Evolutionary conservation across 23 tunicate species (phyloP), one percentile per base, ranked within the genome.

Genomic region (Diplosoma virens): DNA sequence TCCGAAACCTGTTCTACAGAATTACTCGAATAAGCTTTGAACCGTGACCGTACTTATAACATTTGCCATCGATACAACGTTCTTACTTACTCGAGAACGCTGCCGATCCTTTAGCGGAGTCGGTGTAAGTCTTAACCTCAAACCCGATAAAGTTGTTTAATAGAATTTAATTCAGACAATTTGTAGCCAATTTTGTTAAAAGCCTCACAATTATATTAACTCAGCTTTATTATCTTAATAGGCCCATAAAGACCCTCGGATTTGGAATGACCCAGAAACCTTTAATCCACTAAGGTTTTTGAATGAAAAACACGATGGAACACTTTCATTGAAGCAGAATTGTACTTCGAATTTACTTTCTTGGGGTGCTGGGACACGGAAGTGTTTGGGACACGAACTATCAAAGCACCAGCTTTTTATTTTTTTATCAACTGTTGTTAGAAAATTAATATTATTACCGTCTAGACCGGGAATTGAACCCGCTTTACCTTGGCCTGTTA

Each of bases 311-410:
- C 4, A 28, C 3, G 86, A 58, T 28, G 72, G 71, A 27, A 0
- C 45, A 5, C 5, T 22, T 4, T 22, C 33, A 2, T 28, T 74
- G 37, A 33, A 23, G 3, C 22, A 20, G 1, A 52, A 75, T 7
- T 30, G 35, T 18, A 53, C 66, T 1, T 7, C 45, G 5, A 74
- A 82, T 9, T 17, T 82, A 18, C 31, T 82, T 6, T 5, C 31
- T 25, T 82, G 87, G 87, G 87, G 87, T 18, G 64, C 75, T 22
- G 87, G 87, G 9, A 75, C 41, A 20, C 46, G 87, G 26, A 59
- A 46, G 33, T 82, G 87, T 33, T 67, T 48, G 28, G 87, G 87
- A 24, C 9, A 35, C 0, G 48, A 74, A 1, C 33, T 82, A 20
- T 82, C 87, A 0, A 41, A 67, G 23, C 80, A 82, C 30, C 73